Conservation (phyloP, 1,140 invertebrate species). For the Eupeodes corollae region DNA sequence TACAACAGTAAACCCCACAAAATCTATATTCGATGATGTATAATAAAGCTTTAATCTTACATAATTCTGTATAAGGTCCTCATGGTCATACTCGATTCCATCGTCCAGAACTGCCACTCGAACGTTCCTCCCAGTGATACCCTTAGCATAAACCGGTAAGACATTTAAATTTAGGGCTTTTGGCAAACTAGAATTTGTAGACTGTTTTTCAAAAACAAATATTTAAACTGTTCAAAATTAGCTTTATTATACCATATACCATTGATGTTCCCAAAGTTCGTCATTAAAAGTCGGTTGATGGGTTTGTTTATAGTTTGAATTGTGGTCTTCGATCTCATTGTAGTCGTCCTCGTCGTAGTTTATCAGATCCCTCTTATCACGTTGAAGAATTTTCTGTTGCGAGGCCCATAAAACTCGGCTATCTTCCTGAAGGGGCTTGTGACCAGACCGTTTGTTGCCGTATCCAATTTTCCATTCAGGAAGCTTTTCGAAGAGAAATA, state of each 20-base stretch:
- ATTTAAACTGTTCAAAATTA: background rate
- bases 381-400: slow-evolving; percentile 48
- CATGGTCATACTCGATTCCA: slow-evolving; percentile 70
- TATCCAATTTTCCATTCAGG: background rate
- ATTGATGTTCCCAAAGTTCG: slow-evolving; percentile 74
- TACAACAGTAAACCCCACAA: slow-evolving; percentile 21
- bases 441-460: background rate
- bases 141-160: slow-evolving; percentile 65
- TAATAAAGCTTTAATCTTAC: slow-evolving; percentile 44
- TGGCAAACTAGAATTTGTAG: slow-evolving; percentile 43
- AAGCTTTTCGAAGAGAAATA: background rate
- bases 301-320: background rate
- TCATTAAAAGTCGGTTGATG: slow-evolving; percentile 56
- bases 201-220: slow-evolving; percentile 47
- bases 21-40: background rate
- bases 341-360: background rate
- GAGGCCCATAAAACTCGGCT: slow-evolving; percentile 54
- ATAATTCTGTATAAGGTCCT: slow-evolving; percentile 67
- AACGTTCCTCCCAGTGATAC: slow-evolving; percentile 68
- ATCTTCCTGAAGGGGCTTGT: background rate
- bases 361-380: slow-evolving; percentile 49
- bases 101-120: slow-evolving; percentile 78
- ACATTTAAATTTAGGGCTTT: slow-evolving; percentile 59
- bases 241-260: slow-evolving; percentile 69
- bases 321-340: background rate